Conservation (phyloP, 2,888 invertebrate genomes). For the Sericinus montela region DNA sequence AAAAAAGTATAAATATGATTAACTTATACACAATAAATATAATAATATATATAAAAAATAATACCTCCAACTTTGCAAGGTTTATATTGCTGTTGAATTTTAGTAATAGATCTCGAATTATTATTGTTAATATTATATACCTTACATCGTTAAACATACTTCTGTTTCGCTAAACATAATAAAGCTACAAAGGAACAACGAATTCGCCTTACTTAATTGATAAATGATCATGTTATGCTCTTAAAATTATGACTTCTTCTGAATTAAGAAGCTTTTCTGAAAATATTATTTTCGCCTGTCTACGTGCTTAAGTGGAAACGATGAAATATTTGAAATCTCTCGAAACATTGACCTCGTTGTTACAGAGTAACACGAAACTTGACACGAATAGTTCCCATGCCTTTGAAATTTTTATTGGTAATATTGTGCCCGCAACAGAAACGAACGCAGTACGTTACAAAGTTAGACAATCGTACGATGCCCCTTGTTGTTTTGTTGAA, state of each 20-base stretch:
- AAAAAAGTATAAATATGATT: too few relatives aligned
- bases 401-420: constrained; percentile 68
- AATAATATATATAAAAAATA: too few relatives aligned
- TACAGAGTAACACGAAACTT: constrained; percentile 36
- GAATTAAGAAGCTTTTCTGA: background rate
- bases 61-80: too few relatives aligned
- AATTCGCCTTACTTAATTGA: too few relatives aligned
- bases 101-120: too few relatives aligned
- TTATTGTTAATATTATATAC: too few relatives aligned
- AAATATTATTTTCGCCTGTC: constrained; percentile 12
- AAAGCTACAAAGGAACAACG: too few relatives aligned
- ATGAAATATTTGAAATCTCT: constrained; percentile 8
- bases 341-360: constrained; percentile 20
- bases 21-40: too few relatives aligned
- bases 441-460: constrained; percentile 61
- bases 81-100: too few relatives aligned
- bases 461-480: constrained; percentile 76
- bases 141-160: too few relatives aligned
- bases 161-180: too few relatives aligned
- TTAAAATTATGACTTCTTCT: constrained; percentile 5
- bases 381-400: constrained; percentile 38
- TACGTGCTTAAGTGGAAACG: constrained; percentile 22
- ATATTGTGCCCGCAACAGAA: constrained; percentile 59
- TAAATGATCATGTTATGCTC: too few relatives aligned
- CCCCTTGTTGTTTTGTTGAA: constrained; percentile 74